phyloP scores from a whole-genome alignment of 2,113 vertebrate genomes.

The Procavia capensis region DNA sequence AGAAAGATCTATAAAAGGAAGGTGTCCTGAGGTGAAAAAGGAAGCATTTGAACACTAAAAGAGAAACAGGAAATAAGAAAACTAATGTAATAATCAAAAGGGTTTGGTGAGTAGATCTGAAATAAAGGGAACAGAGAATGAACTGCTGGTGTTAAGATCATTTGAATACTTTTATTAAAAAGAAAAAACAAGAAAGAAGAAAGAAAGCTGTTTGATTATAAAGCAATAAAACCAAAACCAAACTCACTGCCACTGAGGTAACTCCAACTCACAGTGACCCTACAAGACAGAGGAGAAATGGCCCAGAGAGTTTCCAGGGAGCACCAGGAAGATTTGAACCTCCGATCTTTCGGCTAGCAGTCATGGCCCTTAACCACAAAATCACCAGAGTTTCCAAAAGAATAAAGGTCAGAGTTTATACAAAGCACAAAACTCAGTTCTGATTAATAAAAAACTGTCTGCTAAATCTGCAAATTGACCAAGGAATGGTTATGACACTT shows the following conservation, averaged over 20 bases:
- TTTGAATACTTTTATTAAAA: neutral
- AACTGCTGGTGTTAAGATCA: slow-evolving; percentile 4
- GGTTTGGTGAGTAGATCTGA: neutral
- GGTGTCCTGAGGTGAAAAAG: slow-evolving; percentile 22
- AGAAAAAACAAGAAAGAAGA: too few species aligned
- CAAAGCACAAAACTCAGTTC: neutral
- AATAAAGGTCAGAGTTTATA: neutral
- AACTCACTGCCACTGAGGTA: too few species aligned
- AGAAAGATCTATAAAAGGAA: neutral
- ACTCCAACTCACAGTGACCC: too few species aligned
- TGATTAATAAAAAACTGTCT: slow-evolving; percentile 30
- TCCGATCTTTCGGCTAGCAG: too few species aligned
- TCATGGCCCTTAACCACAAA: too few species aligned
- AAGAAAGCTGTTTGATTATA: neutral
- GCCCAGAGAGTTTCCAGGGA: too few species aligned
- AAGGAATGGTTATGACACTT: neutral
- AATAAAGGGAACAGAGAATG: neutral
- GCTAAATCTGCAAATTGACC: neutral
- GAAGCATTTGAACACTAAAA: slow-evolving; percentile 18
- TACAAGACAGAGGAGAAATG: too few species aligned
- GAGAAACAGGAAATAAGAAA: neutral
- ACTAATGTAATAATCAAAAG: neutral
- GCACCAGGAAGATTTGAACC: too few species aligned
- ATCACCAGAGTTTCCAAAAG: too few species aligned
- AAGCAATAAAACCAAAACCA: slow-evolving; percentile 44